Evolutionary conservation across 1,140 invertebrate genomes (phyloP), one percentile per base, ranked within the genome.

Genomic region (Ceratina japonica): DNA sequence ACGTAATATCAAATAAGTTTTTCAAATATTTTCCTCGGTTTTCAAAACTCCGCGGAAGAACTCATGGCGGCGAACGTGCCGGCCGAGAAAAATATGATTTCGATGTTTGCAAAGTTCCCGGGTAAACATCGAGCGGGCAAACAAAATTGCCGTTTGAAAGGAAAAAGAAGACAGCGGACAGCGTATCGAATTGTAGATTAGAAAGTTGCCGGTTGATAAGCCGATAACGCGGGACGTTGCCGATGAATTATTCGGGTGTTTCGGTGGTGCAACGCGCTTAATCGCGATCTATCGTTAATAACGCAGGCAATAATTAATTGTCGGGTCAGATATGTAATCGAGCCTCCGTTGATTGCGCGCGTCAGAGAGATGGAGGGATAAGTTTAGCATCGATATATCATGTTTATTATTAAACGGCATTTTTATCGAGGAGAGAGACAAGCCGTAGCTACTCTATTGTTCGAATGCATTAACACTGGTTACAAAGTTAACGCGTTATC

Each of bases 371-470:
- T 31, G 27, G 49, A 24, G 15, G 15, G 18, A 18, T 13, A 31
- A 56, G 5, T 56, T 16, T 62, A 12, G 3, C 12, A 15, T 12
- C 3, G 22, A 59, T 59, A 51, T 16, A 15, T 51, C 31, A 31
- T 31, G 49, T 8, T 61, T 49, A 51, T 51, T 51, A 20, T 51
- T 61, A 15, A 74, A 20, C 7, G 4, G 52, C 24, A 74, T 15
- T 8, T 0, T 20, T 52, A 52, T 64, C n/a, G 16, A 3, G 3
- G 12, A 10, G 27, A 10, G 27, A 59, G n/a, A 31, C 15, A 4
- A 24, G 56, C 15, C 4, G 51, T 75, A 65, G 66, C 56, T 51
- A 66, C 7, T 75, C 63, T 66, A 13, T 58, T 20, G 31, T 58
- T 27, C 52, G 13, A 15, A 54, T 1, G 51, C 15, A 3, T 75